phyloP scores from a whole-genome alignment of 2,113 vertebrate species.

The crab-eating macaque (Macaca fascicularis) region T2T-MFA8v1.1 NC_088386.1:97712001-97712500 shows the following conservation, averaged over 20 bases:
- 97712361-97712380: neutral
- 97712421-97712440: neutral
- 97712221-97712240: neutral
- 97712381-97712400: neutral
- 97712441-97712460: neutral
- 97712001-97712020: neutral
- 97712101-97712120: neutral
- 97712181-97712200: neutral
- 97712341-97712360: neutral
- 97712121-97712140: neutral
- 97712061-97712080: neutral
- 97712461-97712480: neutral
- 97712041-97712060: neutral
- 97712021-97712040: neutral
- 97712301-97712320: neutral
- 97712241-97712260: neutral
- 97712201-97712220: neutral
- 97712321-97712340: neutral
- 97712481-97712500: neutral
- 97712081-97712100: neutral
- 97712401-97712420: neutral
- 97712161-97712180: neutral
- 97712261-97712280: neutral
- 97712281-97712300: neutral
- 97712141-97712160: neutral